Conservation (phyloP, 2,797 vertebrate species). For the Acipenser transmontanus region DNA sequence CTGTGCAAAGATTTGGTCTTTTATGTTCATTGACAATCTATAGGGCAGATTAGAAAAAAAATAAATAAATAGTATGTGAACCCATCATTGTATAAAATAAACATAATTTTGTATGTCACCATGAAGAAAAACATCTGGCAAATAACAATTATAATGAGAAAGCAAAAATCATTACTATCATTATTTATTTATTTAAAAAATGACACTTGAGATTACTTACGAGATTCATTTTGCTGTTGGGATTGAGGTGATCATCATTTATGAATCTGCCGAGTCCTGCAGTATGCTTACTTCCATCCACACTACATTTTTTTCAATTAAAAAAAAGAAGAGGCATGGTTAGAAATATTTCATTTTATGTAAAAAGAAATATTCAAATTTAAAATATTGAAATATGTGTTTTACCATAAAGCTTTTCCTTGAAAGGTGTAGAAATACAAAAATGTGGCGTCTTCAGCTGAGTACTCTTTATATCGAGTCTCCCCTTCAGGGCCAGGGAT, state of each 20-base stretch:
- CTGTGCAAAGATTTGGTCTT: constrained; percentile 17
- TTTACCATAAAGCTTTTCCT: constrained; percentile 12
- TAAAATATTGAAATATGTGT: neutral
- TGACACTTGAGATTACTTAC: neutral
- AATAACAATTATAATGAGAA: too few relatives aligned
- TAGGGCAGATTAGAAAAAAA: constrained; percentile 13
- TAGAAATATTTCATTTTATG: constrained; percentile 4
- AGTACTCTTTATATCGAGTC: neutral
- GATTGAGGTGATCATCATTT: constrained; percentile 5
- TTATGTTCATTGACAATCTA: constrained; percentile 17
- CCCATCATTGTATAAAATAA: neutral
- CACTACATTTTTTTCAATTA: neutral
- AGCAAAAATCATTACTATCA: too few relatives aligned
- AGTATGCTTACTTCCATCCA: constrained; percentile 7
- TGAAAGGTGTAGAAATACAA: constrained; percentile 15
- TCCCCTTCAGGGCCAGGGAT: constrained; percentile 14
- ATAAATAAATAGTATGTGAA: neutral
- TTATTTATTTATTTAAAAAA: too few relatives aligned
- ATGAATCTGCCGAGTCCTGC: constrained; percentile 4
- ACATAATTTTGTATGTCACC: too few relatives aligned
- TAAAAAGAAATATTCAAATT: neutral
- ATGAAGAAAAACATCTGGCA: too few relatives aligned
- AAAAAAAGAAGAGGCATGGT: neutral
- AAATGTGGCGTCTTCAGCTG: neutral
- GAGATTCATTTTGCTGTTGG: constrained; percentile 12